phyloP scores from a whole-genome alignment of 2,113 vertebrate genomes.

The Physeter macrocephalus region DNA sequence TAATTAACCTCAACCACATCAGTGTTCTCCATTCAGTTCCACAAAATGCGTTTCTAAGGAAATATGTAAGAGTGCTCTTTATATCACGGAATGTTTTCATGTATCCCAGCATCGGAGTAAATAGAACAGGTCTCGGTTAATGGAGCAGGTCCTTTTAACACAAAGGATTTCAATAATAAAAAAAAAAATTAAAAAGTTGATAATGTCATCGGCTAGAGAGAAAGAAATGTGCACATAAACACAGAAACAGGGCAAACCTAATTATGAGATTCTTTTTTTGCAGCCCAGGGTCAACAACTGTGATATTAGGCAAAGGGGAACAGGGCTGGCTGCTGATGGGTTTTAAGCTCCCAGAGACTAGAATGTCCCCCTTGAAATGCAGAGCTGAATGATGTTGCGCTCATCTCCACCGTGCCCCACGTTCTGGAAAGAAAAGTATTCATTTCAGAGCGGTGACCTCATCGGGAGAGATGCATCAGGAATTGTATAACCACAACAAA shows the following conservation, averaged over 20 bases:
- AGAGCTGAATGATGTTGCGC: background rate
- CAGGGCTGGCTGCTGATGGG: background rate
- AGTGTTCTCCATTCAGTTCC: background rate
- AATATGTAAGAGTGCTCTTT: background rate
- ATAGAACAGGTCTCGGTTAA: conserved; percentile 18
- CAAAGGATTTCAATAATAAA: background rate
- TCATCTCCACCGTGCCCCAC: background rate
- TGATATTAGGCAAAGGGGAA: background rate
- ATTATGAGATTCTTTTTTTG: conserved; percentile 21
- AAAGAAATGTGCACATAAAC: background rate
- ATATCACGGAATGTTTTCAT: background rate
- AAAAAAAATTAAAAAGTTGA: background rate
- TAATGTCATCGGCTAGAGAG: background rate
- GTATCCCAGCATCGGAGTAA: background rate
- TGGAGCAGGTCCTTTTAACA: background rate
- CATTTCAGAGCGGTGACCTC: background rate
- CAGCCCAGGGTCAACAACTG: conserved; percentile 25
- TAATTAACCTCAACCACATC: conserved; percentile 44
- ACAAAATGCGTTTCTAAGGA: conserved; percentile 39
- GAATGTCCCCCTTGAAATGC: background rate
- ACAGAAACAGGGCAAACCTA: background rate
- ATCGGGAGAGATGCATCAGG: background rate
- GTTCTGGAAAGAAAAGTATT: background rate
- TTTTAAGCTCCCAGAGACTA: background rate
- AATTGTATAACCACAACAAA: background rate